Evolutionary conservation across 1,140 invertebrate genomes (phyloP).

Genomic region (Delia radicum): DNA sequence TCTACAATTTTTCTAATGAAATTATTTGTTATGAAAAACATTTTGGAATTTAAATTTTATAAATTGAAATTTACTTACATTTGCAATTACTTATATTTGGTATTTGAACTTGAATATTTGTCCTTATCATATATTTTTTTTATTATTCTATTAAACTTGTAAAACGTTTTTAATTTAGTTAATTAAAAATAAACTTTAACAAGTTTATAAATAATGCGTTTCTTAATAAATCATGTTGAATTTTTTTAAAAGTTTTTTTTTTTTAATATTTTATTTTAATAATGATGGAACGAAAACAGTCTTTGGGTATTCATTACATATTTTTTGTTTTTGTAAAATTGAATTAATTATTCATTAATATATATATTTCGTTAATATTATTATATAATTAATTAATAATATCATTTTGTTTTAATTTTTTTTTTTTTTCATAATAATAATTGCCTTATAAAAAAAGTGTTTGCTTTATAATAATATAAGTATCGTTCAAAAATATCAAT

Average conservation of each 20-base stretch:
- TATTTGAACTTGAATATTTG: no score
- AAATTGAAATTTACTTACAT: no score
- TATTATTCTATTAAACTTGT: not conserved
- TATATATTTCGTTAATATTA: slow-evolving; percentile 5
- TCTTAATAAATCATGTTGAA: not conserved
- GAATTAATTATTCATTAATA: not conserved
- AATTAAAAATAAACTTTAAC: not conserved
- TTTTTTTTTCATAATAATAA: slow-evolving; percentile 1
- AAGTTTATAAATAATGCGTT: not conserved
- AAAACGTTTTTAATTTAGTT: not conserved
- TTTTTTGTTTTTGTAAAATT: slow-evolving; percentile 24
- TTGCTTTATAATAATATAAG: not conserved
- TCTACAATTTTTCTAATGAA: no score
- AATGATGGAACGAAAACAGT: slow-evolving; percentile 57
- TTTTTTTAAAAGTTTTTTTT: no score
- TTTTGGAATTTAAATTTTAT: no score
- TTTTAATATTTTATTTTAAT: no score
- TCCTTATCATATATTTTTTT: not conserved
- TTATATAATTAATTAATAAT: slow-evolving; percentile 19
- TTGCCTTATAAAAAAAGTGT: slow-evolving; percentile 20
- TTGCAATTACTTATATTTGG: no score
- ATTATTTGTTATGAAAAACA: no score
- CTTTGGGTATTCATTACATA: slow-evolving; percentile 54
- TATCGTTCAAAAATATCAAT: not conserved
- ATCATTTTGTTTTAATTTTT: slow-evolving; percentile 14